These are phyloP conservation scores for Dromaius novaehollandiae DNA, from an alignment of 2,113 vertebrate genomes.

Conservation along the genomic window DNA sequence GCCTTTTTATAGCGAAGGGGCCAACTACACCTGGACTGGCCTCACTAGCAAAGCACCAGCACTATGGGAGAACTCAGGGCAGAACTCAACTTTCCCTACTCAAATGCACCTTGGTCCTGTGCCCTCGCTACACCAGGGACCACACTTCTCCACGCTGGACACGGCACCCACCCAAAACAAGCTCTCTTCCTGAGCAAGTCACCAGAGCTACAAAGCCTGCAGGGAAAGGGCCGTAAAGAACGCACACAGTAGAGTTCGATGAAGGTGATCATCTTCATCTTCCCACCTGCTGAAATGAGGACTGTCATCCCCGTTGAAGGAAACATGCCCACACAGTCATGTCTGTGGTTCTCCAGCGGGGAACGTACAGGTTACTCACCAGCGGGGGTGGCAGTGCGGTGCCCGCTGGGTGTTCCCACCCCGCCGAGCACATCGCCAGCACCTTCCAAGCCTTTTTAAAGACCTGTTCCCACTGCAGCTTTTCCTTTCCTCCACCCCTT, in stretches of 20 bases:
- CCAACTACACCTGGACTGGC: not conserved
- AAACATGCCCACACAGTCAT: not conserved
- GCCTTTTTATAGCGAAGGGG: not conserved
- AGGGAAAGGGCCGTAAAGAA: not conserved
- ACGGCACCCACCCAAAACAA: not conserved
- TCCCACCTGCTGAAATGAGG: not conserved
- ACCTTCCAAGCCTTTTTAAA: not conserved
- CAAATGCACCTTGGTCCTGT: not conserved
- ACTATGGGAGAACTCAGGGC: not conserved
- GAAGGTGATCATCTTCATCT: too few relatives aligned
- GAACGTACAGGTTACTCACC: not conserved
- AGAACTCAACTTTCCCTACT: not conserved
- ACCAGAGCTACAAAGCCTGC: not conserved
- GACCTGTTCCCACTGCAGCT: fast-evolving
- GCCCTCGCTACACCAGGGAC: not conserved
- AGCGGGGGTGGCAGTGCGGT: not conserved
- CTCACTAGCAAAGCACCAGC: not conserved
- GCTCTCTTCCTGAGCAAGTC: not conserved
- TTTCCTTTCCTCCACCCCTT: not conserved
- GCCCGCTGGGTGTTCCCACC: not conserved
- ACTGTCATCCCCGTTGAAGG: not conserved
- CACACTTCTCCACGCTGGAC: not conserved
- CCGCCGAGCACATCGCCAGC: not conserved
- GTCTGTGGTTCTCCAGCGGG: not conserved
- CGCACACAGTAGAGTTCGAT: fast-evolving